These are phyloP conservation scores for Aspidoscelis tigris DNA, from an alignment of 2,113 vertebrate species.

Conservation along the genomic window DNA sequence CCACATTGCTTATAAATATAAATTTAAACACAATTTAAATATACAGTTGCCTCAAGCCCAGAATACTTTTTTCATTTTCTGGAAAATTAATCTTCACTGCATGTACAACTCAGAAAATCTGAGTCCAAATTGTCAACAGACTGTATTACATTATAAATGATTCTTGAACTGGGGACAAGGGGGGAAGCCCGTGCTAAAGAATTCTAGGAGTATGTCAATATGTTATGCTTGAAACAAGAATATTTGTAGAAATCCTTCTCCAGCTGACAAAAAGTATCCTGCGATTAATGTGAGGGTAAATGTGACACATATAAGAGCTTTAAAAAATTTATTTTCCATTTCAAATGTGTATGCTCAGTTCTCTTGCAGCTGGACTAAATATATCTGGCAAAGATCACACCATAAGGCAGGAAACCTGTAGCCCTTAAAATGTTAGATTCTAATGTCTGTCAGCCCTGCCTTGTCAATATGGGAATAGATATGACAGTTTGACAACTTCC, in stretches of 20 bases:
- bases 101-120: not conserved
- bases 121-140: constrained; percentile 4
- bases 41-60: not conserved
- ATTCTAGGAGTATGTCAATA: not conserved
- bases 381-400: not conserved
- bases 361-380: not conserved
- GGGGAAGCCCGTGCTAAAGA: not conserved
- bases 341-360: not conserved
- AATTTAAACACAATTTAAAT: constrained; percentile 9
- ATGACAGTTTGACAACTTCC: not conserved
- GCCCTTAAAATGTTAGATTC: not conserved
- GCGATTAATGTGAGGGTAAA: not conserved
- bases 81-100: constrained; percentile 17
- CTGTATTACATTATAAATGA: not conserved
- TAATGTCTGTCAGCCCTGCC: not conserved
- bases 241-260: not conserved
- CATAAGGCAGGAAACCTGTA: not conserved
- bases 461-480: not conserved
- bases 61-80: constrained; percentile 14
- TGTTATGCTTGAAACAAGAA: not conserved
- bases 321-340: not conserved
- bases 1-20: constrained; percentile 6
- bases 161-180: not conserved
- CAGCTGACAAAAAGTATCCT: not conserved
- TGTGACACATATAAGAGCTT: not conserved